phyloP scores from a whole-genome alignment of 2,888 invertebrate species.

The Capitulum mitella region DNA sequence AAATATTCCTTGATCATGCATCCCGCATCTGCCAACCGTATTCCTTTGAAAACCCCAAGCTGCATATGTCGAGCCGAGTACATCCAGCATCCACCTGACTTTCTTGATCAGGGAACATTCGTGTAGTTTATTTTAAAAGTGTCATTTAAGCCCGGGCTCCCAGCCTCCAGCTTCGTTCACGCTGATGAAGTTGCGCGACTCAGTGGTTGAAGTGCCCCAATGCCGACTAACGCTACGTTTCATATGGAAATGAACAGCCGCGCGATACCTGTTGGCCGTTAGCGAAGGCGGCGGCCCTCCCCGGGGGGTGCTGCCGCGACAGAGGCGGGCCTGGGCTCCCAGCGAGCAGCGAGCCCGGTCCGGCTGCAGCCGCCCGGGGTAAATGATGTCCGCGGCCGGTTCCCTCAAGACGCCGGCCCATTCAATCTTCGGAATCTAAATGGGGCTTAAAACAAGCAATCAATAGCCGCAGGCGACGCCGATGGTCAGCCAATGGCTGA shows the following conservation, averaged over 20 bases:
- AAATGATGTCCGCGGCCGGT: background rate
- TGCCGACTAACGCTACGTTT: background rate
- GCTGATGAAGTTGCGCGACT: no score
- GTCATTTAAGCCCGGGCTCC: background rate
- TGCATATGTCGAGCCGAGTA: no score
- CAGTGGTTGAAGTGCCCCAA: background rate
- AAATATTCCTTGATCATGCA: no score
- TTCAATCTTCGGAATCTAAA: constrained; percentile 32
- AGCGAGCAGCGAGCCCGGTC: background rate
- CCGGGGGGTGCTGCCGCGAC: background rate
- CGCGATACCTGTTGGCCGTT: background rate
- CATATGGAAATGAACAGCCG: background rate
- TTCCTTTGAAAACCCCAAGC: no score
- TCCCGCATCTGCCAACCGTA: no score
- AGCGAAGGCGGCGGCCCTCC: background rate
- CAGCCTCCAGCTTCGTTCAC: no score
- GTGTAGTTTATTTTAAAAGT: no score
- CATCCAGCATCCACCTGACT: no score
- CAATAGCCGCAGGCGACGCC: background rate
- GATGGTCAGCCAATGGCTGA: constrained; percentile 5
- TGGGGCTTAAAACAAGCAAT: constrained; percentile 9
- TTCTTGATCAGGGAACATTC: no score
- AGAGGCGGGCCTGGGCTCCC: background rate
- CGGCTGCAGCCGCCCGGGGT: background rate
- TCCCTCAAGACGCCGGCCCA: constrained; percentile 31